phyloP scores from a whole-genome alignment of 2,113 vertebrate genomes.

The Oncorhynchus clarkii region DNA sequence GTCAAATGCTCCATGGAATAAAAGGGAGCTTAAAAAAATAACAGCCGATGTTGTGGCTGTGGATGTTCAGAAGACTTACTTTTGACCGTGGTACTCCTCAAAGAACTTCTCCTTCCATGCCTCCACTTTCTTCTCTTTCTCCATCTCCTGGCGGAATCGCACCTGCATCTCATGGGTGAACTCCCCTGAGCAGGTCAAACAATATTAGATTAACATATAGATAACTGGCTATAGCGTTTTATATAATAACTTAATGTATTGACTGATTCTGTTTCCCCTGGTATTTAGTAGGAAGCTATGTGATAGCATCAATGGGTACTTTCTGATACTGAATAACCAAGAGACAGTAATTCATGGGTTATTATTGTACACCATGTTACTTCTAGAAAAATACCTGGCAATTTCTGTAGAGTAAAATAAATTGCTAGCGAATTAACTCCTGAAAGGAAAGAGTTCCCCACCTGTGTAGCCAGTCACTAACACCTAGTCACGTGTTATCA shows the following conservation, averaged over 20 bases:
- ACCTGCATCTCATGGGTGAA: conserved; percentile 99
- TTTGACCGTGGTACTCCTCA: conserved; percentile 97
- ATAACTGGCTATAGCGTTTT: background rate
- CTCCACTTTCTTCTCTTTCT: conserved; percentile 96
- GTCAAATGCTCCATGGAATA: background rate
- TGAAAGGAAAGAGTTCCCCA: too few relatives aligned
- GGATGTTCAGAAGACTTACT: conserved; percentile 69
- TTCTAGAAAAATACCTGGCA: too few relatives aligned
- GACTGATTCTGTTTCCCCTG: background rate
- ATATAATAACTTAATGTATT: background rate
- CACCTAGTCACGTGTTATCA: background rate
- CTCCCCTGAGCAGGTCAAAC: conserved; percentile 78
- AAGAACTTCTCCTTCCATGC: conserved; percentile 98
- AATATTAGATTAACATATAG: background rate
- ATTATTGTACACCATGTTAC: too few relatives aligned
- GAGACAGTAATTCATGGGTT: too few relatives aligned
- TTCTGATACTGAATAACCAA: too few relatives aligned
- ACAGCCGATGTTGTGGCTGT: background rate
- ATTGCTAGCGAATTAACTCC: too few relatives aligned
- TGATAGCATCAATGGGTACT: too few relatives aligned
- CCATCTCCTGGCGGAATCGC: conserved; percentile 96
- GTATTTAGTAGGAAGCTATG: too few relatives aligned
- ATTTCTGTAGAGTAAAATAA: background rate
- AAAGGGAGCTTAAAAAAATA: background rate
- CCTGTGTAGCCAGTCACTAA: background rate